Evolutionary conservation across 2,113 vertebrate species (phyloP).

Genomic region (Clinocottus analis): DNA sequence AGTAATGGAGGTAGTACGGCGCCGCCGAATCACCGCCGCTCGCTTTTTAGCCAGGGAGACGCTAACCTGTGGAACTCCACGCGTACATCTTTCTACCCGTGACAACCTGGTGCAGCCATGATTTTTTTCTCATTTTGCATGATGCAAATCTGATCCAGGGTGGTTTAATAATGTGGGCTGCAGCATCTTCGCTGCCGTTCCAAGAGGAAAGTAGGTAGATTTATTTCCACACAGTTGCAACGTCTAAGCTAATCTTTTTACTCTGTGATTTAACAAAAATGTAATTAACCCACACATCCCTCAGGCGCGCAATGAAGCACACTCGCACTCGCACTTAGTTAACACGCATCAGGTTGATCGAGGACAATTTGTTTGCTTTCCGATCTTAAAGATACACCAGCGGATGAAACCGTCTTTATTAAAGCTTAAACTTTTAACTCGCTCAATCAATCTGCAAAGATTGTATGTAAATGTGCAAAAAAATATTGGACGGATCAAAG

Average conservation of each 20-base stretch:
- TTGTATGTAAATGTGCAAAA: constrained; percentile 50
- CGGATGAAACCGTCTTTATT: neutral
- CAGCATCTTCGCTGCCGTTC: constrained; percentile 31
- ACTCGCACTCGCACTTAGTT: constrained; percentile 12
- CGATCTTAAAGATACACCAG: constrained; percentile 34
- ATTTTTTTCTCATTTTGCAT: neutral
- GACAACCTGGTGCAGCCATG: constrained; percentile 41
- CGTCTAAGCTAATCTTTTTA: constrained; percentile 62
- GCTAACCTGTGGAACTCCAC: constrained; percentile 74
- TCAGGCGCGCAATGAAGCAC: constrained; percentile 45
- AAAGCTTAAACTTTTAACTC: constrained; percentile 34
- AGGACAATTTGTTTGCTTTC: constrained; percentile 56
- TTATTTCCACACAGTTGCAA: constrained; percentile 52
- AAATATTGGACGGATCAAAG: constrained; percentile 69
- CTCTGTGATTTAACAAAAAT: constrained; percentile 49
- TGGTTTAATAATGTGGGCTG: constrained; percentile 44
- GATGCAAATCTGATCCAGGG: constrained; percentile 35
- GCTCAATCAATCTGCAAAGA: constrained; percentile 49
- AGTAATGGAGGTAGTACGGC: constrained; percentile 64
- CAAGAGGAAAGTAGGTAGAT: constrained; percentile 11
- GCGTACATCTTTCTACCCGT: constrained; percentile 59
- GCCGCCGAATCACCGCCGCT: constrained; percentile 64
- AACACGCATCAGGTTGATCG: constrained; percentile 39
- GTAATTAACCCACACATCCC: constrained; percentile 61
- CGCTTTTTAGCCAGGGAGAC: constrained; percentile 58